These are phyloP conservation scores for Pristionchus exspectatus DNA, from an alignment of 2,888 invertebrate genomes.

Conservation along the genomic window DNA sequence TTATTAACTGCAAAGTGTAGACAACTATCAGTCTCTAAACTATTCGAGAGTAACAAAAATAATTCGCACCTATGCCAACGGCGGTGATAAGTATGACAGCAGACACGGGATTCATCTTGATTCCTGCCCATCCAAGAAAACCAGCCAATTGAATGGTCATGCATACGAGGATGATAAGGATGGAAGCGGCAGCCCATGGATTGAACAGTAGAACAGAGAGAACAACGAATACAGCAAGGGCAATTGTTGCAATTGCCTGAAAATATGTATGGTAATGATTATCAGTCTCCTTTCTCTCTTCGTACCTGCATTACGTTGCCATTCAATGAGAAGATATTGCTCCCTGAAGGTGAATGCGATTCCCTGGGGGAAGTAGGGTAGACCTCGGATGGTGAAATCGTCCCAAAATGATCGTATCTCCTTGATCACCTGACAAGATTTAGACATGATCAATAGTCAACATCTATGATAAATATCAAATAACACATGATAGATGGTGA, in stretches of 20 bases:
- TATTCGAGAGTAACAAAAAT: background rate
- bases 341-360: conserved; percentile 96
- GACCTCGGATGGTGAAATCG: conserved; percentile 88
- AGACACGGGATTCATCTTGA: conserved; percentile 91
- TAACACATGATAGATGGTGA: conserved; percentile 63
- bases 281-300: no score
- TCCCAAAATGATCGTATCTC: conserved; percentile 87
- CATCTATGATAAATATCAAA: background rate
- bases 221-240: conserved; percentile 86
- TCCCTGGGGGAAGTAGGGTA: conserved; percentile 98
- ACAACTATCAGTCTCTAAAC: background rate
- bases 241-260: conserved; percentile 58
- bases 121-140: conserved; percentile 89
- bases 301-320: conserved; percentile 82
- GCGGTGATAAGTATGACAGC: conserved; percentile 85
- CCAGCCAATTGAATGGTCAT: conserved; percentile 78
- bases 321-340: conserved; percentile 90
- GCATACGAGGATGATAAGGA: conserved; percentile 79
- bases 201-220: conserved; percentile 88
- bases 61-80: conserved; percentile 73
- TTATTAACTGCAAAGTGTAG: background rate
- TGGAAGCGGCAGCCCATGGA: conserved; percentile 85
- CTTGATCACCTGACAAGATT: conserved; percentile 82
- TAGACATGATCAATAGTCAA: conserved; percentile 64
- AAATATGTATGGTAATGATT: no score